Percentiles rank a stretch among this genome's conserved stretches.
Evolutionary conservation across 2,888 invertebrate genomes (phyloP).

Genomic region (Sepioteuthis lessoniana): DNA sequence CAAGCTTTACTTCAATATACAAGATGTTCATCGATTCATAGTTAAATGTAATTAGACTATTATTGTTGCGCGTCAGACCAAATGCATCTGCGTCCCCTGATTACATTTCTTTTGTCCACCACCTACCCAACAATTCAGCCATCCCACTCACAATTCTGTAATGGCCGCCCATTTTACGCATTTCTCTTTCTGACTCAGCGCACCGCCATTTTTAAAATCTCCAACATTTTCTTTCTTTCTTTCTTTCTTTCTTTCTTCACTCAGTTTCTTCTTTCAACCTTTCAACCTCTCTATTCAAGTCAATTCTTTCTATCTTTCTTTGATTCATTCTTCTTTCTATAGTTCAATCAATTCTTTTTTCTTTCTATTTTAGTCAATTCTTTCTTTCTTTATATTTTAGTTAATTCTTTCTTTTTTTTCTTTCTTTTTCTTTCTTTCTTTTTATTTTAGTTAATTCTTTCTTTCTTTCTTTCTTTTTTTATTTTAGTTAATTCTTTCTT

Average conservation of each 20-base stretch:
- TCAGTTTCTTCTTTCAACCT: background rate
- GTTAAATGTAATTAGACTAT: background rate
- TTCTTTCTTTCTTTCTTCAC: too few species aligned
- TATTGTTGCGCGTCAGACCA: conserved; percentile 21
- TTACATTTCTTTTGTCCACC: background rate
- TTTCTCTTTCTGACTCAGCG: background rate
- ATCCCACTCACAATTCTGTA: background rate
- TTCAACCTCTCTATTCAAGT: background rate
- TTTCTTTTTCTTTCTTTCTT: too few species aligned
- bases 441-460: too few species aligned
- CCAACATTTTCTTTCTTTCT: too few species aligned
- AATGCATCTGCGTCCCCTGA: background rate
- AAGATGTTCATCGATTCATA: background rate
- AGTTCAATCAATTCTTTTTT: background rate
- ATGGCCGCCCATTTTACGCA: background rate
- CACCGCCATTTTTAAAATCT: background rate
- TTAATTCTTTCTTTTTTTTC: too few species aligned
- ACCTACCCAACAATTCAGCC: background rate
- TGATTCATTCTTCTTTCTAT: background rate
- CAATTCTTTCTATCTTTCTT: background rate
- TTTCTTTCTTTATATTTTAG: too few species aligned
- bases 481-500: too few species aligned
- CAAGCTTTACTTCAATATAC: background rate
- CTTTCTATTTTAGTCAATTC: too few species aligned
- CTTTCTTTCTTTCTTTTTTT: too few species aligned